Percentiles rank a stretch among this genome's conserved stretches.
Conservation (phyloP, 2,888 invertebrate genomes). For the Leucophora obtusa region DNA sequence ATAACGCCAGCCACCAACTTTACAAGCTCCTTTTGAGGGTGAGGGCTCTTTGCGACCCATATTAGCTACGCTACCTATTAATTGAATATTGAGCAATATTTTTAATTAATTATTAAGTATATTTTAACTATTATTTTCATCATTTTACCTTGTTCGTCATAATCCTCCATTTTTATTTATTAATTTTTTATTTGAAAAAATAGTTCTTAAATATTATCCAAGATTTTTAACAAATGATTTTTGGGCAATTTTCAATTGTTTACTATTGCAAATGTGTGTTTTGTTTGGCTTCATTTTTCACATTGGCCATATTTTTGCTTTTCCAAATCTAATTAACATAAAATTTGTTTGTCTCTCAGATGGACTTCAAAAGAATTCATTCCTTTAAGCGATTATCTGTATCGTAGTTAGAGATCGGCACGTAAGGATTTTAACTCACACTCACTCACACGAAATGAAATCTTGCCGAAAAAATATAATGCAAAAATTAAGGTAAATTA, state of each 20-base stretch:
- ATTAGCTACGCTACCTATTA: conserved; percentile 54
- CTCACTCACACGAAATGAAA: no score
- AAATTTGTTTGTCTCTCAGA: conserved; percentile 36
- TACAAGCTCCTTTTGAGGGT: conserved; percentile 80
- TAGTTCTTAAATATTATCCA: conserved; percentile 10
- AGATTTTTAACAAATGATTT: conserved; percentile 46
- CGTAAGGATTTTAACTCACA: no score
- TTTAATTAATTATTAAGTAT: not conserved
- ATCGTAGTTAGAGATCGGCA: not conserved
- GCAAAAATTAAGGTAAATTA: no score
- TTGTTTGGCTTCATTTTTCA: conserved; percentile 65
- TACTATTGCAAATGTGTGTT: conserved; percentile 47
- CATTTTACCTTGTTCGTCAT: conserved; percentile 73
- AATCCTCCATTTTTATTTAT: conserved; percentile 73
- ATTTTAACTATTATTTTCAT: not conserved
- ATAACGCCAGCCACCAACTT: conserved; percentile 88
- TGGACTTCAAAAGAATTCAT: conserved; percentile 5
- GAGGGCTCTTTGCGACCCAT: conserved; percentile 54
- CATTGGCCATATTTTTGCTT: conserved; percentile 60
- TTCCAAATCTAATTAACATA: conserved; percentile 67
- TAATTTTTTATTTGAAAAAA: conserved; percentile 15
- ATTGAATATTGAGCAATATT: not conserved
- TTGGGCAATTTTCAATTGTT: conserved; percentile 55
- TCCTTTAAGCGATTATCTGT: not conserved
- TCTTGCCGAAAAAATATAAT: no score